A percentile compares a stretch with the other conserved stretches of the same genome.
Conservation (phyloP, 2,797 vertebrate species). For the Scyliorhinus canicula region DNA sequence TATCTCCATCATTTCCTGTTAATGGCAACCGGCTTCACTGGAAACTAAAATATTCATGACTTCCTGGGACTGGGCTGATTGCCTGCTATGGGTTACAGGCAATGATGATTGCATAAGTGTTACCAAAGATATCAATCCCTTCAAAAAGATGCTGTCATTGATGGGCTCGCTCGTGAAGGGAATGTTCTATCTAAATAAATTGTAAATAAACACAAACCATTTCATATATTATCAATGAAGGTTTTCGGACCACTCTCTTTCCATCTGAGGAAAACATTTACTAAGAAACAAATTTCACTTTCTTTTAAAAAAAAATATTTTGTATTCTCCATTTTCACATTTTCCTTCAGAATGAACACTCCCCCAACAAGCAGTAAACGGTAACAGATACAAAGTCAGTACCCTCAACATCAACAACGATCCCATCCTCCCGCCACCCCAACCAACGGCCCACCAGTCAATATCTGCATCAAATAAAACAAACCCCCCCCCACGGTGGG, state of each 20-base stretch:
- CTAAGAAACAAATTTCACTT: neutral
- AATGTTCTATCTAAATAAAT: neutral
- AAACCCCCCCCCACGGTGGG: too few species aligned
- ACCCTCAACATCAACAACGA: too few species aligned
- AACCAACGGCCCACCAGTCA: too few species aligned
- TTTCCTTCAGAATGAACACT: too few species aligned
- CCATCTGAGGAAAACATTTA: neutral
- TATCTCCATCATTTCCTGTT: neutral
- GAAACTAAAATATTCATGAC: constrained; percentile 14
- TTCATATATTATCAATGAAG: neutral
- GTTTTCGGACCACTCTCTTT: neutral
- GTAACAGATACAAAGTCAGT: too few species aligned
- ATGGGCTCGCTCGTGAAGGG: neutral
- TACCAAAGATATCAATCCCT: neutral
- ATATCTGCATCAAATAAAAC: too few species aligned
- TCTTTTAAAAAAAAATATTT: too few species aligned
- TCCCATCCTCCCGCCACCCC: too few species aligned
- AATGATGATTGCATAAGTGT: neutral
- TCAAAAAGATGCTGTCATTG: too few species aligned
- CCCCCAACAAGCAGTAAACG: too few species aligned
- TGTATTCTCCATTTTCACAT: too few species aligned
- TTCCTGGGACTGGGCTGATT: neutral
- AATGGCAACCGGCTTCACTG: neutral
- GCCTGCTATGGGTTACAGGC: neutral
- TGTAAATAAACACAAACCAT: neutral